Base-by-base conservation (phyloP, 1,140 invertebrate species). In the Cyphomyrmex costatus region DNA sequence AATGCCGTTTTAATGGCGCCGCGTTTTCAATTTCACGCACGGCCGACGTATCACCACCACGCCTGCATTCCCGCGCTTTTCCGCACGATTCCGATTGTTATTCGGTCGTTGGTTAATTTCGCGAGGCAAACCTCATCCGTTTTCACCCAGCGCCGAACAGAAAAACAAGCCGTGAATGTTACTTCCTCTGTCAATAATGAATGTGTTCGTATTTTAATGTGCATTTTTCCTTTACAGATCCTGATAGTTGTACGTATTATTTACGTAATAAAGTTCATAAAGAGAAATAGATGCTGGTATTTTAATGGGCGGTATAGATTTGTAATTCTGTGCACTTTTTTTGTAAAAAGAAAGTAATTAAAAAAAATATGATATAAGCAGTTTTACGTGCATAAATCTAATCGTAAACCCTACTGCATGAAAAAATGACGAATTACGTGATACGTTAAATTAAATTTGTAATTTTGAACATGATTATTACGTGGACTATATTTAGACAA, bases 1-100 rank as follows among this genome's bases (percentile, higher is more conserved):
- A 86, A 86, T 86, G 85, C 66, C 85, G 58, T 86, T 86, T 86
- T 86, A 86, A 86, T 86, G 79, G 85, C 82, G 85, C 58, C 79
- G 85, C 78, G 68, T 84, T 86, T 86, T 78, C 85, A 84, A 86
- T 86, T 86, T 86, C 85, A 84, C 85, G 85, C 79, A 73, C 85
- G 79, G 42, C 36, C 68, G 30, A 10, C 49, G 36, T 27, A n/a
- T 14, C 46, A 51, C 71, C 49, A 66, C 74, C 49, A 33, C 53
- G 30, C n/a, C 76, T 73, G 53, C 51, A 24, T 83, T 83, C 58
- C 60, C 85, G 68, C 79, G 85, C 78, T 86, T 86, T 84, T 83
- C 60, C 78, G 80, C 58, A 56, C 76, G 77, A 82, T 68, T 86
- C 66, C 56, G 56, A 86, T 86, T 86, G 85, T 86, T 86, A 86